These are phyloP conservation scores for Oceanodroma leucorhoa DNA, from an alignment of 2,797 vertebrate species.

Conservation along the genomic window DNA sequence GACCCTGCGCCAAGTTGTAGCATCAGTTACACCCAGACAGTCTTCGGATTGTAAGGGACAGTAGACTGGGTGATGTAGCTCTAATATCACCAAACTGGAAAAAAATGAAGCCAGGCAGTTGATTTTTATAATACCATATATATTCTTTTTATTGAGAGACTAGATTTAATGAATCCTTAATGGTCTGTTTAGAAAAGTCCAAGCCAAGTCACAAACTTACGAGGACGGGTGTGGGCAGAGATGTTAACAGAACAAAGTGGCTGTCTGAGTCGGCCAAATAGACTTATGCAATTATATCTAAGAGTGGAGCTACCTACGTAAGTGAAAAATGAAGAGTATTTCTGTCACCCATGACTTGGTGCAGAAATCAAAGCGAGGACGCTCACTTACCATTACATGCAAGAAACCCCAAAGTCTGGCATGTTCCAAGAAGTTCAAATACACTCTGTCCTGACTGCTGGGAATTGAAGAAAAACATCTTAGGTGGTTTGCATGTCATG, in stretches of 20 bases:
- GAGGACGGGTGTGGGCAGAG: slow-evolving; percentile 36
- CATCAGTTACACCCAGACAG: slow-evolving; percentile 16
- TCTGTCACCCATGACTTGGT: slow-evolving; percentile 46
- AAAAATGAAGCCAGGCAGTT: slow-evolving; percentile 31
- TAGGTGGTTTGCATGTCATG: slow-evolving; percentile 5
- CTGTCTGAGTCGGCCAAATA: neutral
- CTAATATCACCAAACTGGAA: slow-evolving; percentile 52
- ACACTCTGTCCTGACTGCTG: neutral
- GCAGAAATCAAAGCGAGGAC: slow-evolving; percentile 67
- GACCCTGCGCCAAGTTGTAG: neutral
- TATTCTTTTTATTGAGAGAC: slow-evolving; percentile 23
- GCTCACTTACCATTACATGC: slow-evolving; percentile 34
- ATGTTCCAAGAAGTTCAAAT: slow-evolving; percentile 38
- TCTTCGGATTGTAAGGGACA: neutral
- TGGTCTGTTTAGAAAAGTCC: slow-evolving; percentile 21
- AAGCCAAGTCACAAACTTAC: slow-evolving; percentile 29
- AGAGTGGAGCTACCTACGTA: slow-evolving; percentile 61
- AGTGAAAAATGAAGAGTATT: slow-evolving; percentile 51
- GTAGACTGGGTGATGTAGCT: neutral
- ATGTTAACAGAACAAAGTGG: slow-evolving; percentile 24
- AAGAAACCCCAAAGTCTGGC: slow-evolving; percentile 35
- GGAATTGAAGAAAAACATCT: slow-evolving; percentile 39
- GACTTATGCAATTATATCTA: slow-evolving; percentile 42
- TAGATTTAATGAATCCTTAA: slow-evolving; percentile 45
- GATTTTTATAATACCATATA: slow-evolving; percentile 37